Evolutionary conservation across 2,797 vertebrate species (phyloP), one percentile per base, ranked within the genome.

Genomic region (Dipus sagitta): DNA sequence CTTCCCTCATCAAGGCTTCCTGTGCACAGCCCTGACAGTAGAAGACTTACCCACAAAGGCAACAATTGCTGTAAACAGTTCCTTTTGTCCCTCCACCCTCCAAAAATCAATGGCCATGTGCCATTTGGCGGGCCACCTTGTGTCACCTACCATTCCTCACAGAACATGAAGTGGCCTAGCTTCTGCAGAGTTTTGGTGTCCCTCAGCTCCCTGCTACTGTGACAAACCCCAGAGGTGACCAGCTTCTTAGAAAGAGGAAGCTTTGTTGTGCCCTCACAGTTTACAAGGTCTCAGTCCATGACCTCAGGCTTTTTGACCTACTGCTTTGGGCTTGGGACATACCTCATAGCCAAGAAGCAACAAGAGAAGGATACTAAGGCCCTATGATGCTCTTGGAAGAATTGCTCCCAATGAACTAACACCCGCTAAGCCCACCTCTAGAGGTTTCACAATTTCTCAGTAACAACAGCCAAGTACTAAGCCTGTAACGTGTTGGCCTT

Each of bases 1-100:
- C 11, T 2, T 14, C 8, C 52, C 12, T 7, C 34, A 12, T 18
- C 1, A 18, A 3, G 13, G 60, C 30, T 52, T 1, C 65, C 0
- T 0, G 12, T 0, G 12, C 28, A 11, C 30, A 14, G 30, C 4
- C 13, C 23, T 1, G n/a, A 24, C 15, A 4, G 26, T 0, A 52
- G 72, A 34, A 26, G 38, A 60, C 30, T 24, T 38, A 4, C 17
- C 4, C 28, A 13, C 5, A 38, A 7, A 32, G 1, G 15, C 3
- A 10, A 34, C 34, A 6, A 2, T 8, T 3, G 3, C 2, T 10
- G 2, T 4, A 24, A 47, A 38, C 2, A 2, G 0, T 14, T 21
- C 8, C 60, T 17, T 21, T 24, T 38, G 6, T 13, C 12, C 38
- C 42, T 74, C 30, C 3, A 3, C 6, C 47, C 12, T 13, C 28